Conservation (phyloP, 2,888 invertebrate species). For the Sinotaia quadrata region DNA sequence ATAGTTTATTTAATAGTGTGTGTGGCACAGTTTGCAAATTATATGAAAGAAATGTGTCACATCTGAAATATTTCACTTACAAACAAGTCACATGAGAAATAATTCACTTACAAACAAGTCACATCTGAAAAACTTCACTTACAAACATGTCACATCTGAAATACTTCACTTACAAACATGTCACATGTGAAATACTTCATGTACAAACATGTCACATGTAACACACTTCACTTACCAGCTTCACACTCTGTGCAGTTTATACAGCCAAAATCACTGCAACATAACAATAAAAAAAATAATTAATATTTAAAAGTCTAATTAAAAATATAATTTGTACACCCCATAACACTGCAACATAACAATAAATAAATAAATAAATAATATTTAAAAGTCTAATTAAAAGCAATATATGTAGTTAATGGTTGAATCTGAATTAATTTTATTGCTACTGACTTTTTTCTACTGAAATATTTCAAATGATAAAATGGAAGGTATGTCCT, state of each 20-base stretch:
- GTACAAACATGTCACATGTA: too few species aligned
- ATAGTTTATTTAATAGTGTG: too few species aligned
- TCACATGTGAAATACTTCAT: too few species aligned
- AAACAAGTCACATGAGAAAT: too few species aligned
- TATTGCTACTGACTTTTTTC: background rate
- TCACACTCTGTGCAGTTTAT: background rate
- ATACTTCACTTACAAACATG: too few species aligned
- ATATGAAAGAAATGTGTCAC: too few species aligned
- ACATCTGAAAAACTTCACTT: too few species aligned
- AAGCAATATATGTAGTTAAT: background rate
- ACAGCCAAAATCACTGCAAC: constrained; percentile 6
- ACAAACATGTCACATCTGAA: too few species aligned
- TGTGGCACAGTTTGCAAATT: too few species aligned
- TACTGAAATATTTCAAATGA: background rate
- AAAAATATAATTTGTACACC: background rate
- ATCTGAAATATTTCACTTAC: too few species aligned
- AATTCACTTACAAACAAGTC: too few species aligned
- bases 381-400: background rate
- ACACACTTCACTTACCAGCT: constrained; percentile 1
- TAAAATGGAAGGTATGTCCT: background rate
- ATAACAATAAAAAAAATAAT: background rate
- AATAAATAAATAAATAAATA: background rate
- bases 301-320: background rate
- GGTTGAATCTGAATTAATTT: background rate
- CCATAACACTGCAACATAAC: background rate